Evolutionary conservation across 2,797 vertebrate species (phyloP).

Genomic region (Sebastes minor): DNA sequence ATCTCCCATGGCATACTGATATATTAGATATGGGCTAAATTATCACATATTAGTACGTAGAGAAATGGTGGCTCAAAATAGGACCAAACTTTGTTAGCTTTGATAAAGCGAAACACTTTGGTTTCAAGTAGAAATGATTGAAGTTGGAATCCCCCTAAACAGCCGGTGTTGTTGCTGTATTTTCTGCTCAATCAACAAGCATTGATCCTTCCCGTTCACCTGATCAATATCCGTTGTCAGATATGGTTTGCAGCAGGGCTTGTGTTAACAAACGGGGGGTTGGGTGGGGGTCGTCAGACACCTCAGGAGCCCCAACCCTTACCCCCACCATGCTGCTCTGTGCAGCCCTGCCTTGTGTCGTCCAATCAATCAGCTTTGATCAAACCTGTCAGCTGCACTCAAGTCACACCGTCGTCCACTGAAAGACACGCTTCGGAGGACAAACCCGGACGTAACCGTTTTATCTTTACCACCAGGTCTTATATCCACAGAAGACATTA

Average conservation of each 20-base stretch:
- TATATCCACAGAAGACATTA: background rate
- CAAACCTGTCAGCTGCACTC: constrained; percentile 59
- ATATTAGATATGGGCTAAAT: background rate
- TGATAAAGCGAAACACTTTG: background rate
- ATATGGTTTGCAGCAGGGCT: constrained; percentile 62
- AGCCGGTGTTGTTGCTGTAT: background rate
- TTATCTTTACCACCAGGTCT: constrained; percentile 39
- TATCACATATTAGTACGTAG: background rate
- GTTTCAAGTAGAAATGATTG: background rate
- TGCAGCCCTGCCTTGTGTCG: constrained; percentile 32
- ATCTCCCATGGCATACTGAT: background rate
- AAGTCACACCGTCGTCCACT: constrained; percentile 5
- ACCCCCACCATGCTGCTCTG: constrained; percentile 35
- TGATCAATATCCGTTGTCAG: constrained; percentile 67
- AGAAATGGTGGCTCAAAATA: background rate
- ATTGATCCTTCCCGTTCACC: constrained; percentile 54
- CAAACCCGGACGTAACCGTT: constrained; percentile 36
- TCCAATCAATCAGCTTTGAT: constrained; percentile 66
- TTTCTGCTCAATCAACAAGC: constrained; percentile 58
- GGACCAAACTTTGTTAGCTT: background rate
- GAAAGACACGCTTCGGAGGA: background rate
- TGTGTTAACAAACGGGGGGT: constrained; percentile 28
- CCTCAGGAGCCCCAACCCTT: constrained; percentile 29
- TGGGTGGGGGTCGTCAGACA: background rate
- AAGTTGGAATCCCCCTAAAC: background rate